A percentile compares a stretch with the other conserved stretches of the same genome.
These are phyloP conservation scores for Tupaia chinensis DNA, from an alignment of 2,113 vertebrate genomes.

Conservation along the genomic window DNA sequence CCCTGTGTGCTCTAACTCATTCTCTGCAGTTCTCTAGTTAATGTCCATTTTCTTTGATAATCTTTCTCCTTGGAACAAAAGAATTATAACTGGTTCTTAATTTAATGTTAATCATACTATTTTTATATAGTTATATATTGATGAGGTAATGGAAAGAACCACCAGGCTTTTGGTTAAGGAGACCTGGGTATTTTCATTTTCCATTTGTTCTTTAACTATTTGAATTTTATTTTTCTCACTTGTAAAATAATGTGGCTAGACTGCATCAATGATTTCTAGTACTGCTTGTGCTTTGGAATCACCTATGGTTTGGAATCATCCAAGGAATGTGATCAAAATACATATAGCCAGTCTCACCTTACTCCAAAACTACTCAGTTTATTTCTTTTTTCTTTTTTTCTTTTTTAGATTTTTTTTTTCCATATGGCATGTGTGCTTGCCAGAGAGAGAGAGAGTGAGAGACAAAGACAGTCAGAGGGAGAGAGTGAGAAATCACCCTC, in stretches of 20 bases:
- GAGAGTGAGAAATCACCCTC: too few species aligned
- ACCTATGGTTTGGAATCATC: not conserved
- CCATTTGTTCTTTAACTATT: not conserved
- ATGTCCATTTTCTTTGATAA: not conserved
- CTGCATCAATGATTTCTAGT: not conserved
- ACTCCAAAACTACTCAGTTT: constrained; percentile 16
- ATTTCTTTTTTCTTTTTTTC: not conserved
- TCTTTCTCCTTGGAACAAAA: not conserved
- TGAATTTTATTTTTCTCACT: not conserved
- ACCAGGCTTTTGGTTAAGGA: not conserved
- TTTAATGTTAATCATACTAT: not conserved
- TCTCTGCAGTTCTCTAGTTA: not conserved
- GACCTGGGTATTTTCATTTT: not conserved
- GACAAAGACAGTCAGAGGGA: too few species aligned
- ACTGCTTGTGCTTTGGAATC: not conserved
- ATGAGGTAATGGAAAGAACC: not conserved
- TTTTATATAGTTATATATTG: not conserved
- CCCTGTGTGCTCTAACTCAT: not conserved
- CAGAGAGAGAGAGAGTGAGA: too few species aligned
- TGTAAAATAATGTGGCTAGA: not conserved
- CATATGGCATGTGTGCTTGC: too few species aligned
- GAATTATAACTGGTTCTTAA: not conserved
- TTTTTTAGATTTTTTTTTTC: too few species aligned
- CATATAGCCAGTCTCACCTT: not conserved
- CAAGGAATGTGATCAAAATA: not conserved